Evolutionary conservation across 2,113 vertebrate species (phyloP), one percentile per base, ranked within the genome.

Genomic region (Mola mola): DNA sequence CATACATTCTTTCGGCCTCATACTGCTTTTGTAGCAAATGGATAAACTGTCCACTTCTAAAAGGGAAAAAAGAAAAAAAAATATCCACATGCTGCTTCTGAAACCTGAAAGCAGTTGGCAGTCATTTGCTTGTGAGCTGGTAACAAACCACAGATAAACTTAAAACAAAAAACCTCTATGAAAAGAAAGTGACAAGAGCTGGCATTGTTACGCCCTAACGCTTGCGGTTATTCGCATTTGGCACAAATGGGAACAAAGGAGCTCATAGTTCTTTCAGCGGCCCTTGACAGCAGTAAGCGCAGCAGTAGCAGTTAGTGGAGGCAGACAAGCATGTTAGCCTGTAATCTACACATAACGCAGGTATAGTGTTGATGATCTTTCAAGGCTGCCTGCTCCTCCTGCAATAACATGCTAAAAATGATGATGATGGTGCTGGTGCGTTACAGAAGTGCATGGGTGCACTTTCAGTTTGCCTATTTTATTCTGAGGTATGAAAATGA

Each of bases 401-500:
- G 31, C 48, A 28, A 22, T 4, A 46, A n/a, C 13, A 2, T 2
- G 6, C 38, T 51, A 52, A 46, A 58, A 49, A 57, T 40, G 53
- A 25, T 9, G 17, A 56, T 2, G 50, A 28, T 28, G 40, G 43
- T 31, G 29, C 20, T 33, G 8, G 9, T 11, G 29, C 29, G 12
- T 1, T 8, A 33, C 1, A 33, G 29, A 2, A 33, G n/a, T 33
- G 8, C 10, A 33, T 33, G 29, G 2, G 29, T n/a, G n/a, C n/a
- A n/a, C n/a, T n/a, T n/a, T n/a, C n/a, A n/a, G n/a, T n/a, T n/a
- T n/a, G n/a, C n/a, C n/a, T n/a, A n/a, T 75, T 73, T 66, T 71
- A 69, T 29, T 62, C 50, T 71, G 63, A 78, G 69, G 72, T 71
- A 67, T 70, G 70, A 47, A 70, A 48, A 63, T 1, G 13, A 40